These are phyloP conservation scores for Ichneumoninae sp. DNA, from an alignment of 2,888 invertebrate species.

Conservation along the genomic window DNA sequence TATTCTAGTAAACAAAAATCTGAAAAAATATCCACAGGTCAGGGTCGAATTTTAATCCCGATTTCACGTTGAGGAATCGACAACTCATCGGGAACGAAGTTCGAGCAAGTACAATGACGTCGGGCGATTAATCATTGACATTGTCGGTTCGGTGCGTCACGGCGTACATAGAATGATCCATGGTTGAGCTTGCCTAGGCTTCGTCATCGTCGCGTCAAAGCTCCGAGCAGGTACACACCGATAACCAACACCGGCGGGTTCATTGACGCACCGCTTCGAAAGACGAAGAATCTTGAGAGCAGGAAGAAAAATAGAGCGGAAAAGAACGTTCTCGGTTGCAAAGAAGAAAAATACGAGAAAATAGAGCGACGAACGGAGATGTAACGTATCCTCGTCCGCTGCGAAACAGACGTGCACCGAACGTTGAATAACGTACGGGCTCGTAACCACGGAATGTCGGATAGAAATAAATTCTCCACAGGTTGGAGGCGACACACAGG, in stretches of 20 bases:
- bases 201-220: slow-evolving; percentile 48
- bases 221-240: slow-evolving; percentile 2
- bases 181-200: neutral
- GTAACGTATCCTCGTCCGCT: neutral
- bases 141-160: slow-evolving; percentile 29
- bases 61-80: neutral
- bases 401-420: slow-evolving; percentile 28
- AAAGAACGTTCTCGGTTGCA: slow-evolving; percentile 1
- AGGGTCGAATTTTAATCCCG: neutral
- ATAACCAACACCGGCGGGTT: slow-evolving; percentile 47
- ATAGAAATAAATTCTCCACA: slow-evolving; percentile 50
- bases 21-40: neutral
- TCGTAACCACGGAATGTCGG: slow-evolving; percentile 55
- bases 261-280: slow-evolving; percentile 37
- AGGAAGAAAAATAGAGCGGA: neutral
- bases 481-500: slow-evolving; percentile 5
- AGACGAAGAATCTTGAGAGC: neutral
- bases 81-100: neutral
- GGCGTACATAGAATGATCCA: slow-evolving; percentile 3
- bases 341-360: neutral
- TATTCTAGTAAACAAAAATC: neutral
- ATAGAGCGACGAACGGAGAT: slow-evolving; percentile 23
- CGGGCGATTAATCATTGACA: slow-evolving; percentile 17
- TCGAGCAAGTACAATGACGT: neutral
- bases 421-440: slow-evolving; percentile 52